Evolutionary conservation across 2,797 vertebrate species (phyloP), one percentile per base, ranked within the genome.

Genomic region (Sebastes dallii): DNA sequence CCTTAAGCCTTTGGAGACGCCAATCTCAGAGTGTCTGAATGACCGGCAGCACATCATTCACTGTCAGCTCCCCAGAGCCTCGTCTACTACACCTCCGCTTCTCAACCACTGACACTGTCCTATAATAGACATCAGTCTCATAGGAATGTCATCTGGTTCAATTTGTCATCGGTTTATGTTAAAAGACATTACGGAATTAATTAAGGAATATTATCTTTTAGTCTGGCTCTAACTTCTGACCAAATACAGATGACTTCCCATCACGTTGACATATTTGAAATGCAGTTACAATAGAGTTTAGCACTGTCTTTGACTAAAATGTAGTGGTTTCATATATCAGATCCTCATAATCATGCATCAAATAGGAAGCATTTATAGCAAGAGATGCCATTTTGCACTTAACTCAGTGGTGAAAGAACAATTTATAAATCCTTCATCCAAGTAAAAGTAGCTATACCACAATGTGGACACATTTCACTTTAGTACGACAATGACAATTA

Each of bases 1-100:
- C 66, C 73, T 18, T 76, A 88, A 89, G 80, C 85, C 87, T 89
- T 50, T 83, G 82, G 88, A 92, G 91, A 92, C 76, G 78, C 84
- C 77, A 68, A 78, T 81, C 90, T 72, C 27, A 14, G 42, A 22
- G 73, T 22, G 84, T 83, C 77, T 85, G 86, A 87, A n/a, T 81
- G 89, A 81, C 54, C 64, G 25, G 76, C 74, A 67, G 82, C 46
- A 30, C 86, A 90, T 93, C 88, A 58, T 60, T 93, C 89, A 87
- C 80, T 80, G 82, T 84, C 83, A 24, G 59, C 64, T 64, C 64
- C 52, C 2, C 55, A 59, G 65, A 71, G 73, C 72, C 59, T 39
- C 72, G 10, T 25, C 60, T 13, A 1, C n/a, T 6, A 5, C 18
- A 61, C 32, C 11, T 54, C 29, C 2, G 27, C 29, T 6, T 7